phyloP scores from a whole-genome alignment of 2,797 vertebrate species.

The Brachyrhaphis roseni region DNA sequence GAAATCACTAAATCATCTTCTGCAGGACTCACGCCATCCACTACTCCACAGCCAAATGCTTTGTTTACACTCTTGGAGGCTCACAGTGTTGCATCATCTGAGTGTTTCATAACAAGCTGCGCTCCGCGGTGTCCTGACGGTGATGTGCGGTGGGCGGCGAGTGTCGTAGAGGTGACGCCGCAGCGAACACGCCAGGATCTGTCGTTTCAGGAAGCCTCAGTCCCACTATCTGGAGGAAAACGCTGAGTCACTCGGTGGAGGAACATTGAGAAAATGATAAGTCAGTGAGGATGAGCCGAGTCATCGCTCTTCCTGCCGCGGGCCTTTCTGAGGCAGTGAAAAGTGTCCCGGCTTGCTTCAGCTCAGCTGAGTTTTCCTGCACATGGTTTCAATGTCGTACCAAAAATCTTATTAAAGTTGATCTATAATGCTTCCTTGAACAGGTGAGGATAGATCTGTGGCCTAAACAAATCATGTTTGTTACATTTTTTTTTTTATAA shows the following conservation, averaged over 20 bases:
- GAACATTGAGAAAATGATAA: constrained; percentile 58
- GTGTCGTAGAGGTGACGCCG: constrained; percentile 38
- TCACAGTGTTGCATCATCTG: constrained; percentile 61
- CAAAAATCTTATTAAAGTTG: constrained; percentile 35
- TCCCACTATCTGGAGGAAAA: constrained; percentile 71
- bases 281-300: constrained; percentile 58
- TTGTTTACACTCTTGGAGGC: constrained; percentile 49
- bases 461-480: too few relatives aligned
- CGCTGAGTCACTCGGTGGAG: constrained; percentile 75
- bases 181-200: constrained; percentile 40
- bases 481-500: too few relatives aligned
- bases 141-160: constrained; percentile 38
- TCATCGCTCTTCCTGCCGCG: constrained; percentile 71
- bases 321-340: constrained; percentile 37
- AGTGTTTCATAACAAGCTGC: constrained; percentile 62
- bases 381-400: constrained; percentile 41
- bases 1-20: constrained; percentile 37
- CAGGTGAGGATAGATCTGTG: too few relatives aligned
- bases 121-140: constrained; percentile 41
- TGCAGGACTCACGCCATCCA: constrained; percentile 41
- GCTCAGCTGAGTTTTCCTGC: constrained; percentile 33
- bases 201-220: constrained; percentile 52
- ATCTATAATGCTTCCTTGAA: too few relatives aligned
- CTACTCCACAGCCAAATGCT: constrained; percentile 44
- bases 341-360: constrained; percentile 42